Evolutionary conservation across 2,113 vertebrate species (phyloP), one percentile per base, ranked within the genome.

Genomic region (Lycocorax pyrrhopterus): DNA sequence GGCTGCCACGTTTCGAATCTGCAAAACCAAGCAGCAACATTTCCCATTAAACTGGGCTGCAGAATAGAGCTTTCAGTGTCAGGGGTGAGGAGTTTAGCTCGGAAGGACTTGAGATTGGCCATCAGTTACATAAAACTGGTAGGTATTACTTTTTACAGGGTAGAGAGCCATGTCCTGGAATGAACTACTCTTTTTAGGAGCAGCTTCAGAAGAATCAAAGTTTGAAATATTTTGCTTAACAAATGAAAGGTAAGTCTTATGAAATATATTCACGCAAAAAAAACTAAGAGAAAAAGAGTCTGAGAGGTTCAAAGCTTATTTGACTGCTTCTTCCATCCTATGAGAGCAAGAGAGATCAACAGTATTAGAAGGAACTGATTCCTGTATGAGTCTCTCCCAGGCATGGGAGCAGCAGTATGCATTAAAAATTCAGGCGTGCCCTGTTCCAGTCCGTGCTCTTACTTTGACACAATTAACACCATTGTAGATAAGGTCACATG

Each of bases 1-100:
- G 32, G 98, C 98, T 15, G 98, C 99, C 56, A 98, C 96, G 0
- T 97, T 99, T 71, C 98, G 98, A 81, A 99, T 98, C 99, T 99
- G 96, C 12, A 82, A 95, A 92, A 91, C 49, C 90, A 96, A 97
- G 81, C 64, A 90, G 41, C 62, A 60, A 59, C 17, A 58, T 39
- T 72, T 89, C 29, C 33, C 26, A 29, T 75, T 43, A 55, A 71
- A 77, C 13, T 19, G 55, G 37, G 73, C 53, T 60, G 44, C 1
- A 4, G 47, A 94, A 90, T 2, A 64, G 27, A 78, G 16, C 30
- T 91, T 79, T 27, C 68, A 60, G 1, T 7, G 4, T n/a, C 6
- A 37, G 19, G 25, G 6, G 18, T 46, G 16, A 35, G 51, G 33
- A 35, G 35, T 33, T 84, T 3, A 89, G 30, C 32, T 56, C 25